Evolutionary conservation across 2,113 vertebrate genomes (phyloP).

Genomic region (Nesospiza acunhae): DNA sequence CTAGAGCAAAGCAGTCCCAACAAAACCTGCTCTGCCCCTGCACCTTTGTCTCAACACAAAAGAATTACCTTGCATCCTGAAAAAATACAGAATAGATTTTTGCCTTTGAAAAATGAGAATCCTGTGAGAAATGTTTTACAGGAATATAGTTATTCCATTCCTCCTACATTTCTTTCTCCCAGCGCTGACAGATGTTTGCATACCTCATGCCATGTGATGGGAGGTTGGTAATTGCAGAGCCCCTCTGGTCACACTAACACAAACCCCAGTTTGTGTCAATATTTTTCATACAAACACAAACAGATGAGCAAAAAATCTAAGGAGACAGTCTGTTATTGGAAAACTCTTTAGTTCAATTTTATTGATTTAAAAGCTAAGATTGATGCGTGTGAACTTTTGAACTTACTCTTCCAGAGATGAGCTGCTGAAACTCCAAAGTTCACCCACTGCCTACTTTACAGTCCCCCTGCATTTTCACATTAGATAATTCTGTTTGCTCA

Average conservation of each 20-base stretch:
- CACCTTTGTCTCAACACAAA: background rate
- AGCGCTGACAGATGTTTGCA: background rate
- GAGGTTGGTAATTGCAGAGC: background rate
- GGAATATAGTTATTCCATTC: background rate
- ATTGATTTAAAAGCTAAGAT: slow-evolving; percentile 45
- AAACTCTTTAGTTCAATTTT: slow-evolving; percentile 1
- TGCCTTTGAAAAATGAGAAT: background rate
- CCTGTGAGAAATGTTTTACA: background rate
- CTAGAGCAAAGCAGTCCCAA: background rate
- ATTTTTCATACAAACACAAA: slow-evolving; percentile 23
- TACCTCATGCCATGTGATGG: background rate
- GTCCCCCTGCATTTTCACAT: background rate
- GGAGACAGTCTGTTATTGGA: background rate
- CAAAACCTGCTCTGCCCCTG: background rate
- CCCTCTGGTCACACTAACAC: background rate
- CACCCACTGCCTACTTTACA: background rate
- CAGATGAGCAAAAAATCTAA: slow-evolving; percentile 12
- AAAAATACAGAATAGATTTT: background rate
- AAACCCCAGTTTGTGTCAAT: background rate
- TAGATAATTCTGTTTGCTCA: slow-evolving; percentile 57
- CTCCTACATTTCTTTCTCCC: background rate
- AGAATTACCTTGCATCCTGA: background rate
- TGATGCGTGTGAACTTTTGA: background rate
- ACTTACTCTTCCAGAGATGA: background rate
- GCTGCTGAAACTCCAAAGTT: background rate